Percentiles rank a stretch among this genome's conserved stretches.
Conservation (phyloP, 30 jellyfish, hydroid and myxozoan genomes). For the Catostylus mosaicus region DNA sequence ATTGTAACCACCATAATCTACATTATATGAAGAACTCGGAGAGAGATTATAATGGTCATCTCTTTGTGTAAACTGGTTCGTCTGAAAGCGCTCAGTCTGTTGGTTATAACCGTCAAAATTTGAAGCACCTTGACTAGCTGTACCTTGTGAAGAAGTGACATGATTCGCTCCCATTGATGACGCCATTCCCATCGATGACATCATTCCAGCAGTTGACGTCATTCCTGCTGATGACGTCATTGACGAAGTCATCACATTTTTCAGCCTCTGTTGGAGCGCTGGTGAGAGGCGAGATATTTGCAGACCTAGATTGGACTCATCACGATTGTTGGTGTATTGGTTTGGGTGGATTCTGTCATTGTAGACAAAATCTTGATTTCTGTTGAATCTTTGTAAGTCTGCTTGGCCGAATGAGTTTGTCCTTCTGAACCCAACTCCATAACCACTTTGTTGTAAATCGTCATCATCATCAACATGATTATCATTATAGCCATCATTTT, state of each 20-base stretch:
- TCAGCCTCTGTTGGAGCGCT: conserved; percentile 54
- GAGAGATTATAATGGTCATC: background rate
- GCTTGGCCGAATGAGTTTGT: conserved; percentile 58
- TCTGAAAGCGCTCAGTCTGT: background rate
- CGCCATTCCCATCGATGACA: conserved; percentile 11
- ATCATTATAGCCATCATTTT: background rate
- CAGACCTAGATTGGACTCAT: conserved; percentile 9
- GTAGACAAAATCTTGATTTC: conserved; percentile 21
- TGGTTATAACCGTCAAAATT: background rate
- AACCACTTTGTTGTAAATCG: conserved; percentile 61
- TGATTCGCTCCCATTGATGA: background rate
- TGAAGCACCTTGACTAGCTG: background rate
- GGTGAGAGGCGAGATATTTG: conserved; percentile 50
- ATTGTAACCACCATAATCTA: background rate
- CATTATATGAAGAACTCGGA: background rate
- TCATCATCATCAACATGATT: conserved; percentile 27
- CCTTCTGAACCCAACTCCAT: conserved; percentile 59
- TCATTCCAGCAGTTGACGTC: too few relatives aligned
- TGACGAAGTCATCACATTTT: conserved; percentile 24
- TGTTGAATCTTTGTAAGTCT: conserved; percentile 9
- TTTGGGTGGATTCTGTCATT: conserved; percentile 30
- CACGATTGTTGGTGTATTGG: conserved; percentile 24
- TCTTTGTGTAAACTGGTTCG: background rate
- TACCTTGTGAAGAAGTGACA: background rate
- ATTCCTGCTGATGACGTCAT: too few relatives aligned